Base-by-base conservation (phyloP, 2,113 vertebrate species). In the Cheilinus undulatus region DNA sequence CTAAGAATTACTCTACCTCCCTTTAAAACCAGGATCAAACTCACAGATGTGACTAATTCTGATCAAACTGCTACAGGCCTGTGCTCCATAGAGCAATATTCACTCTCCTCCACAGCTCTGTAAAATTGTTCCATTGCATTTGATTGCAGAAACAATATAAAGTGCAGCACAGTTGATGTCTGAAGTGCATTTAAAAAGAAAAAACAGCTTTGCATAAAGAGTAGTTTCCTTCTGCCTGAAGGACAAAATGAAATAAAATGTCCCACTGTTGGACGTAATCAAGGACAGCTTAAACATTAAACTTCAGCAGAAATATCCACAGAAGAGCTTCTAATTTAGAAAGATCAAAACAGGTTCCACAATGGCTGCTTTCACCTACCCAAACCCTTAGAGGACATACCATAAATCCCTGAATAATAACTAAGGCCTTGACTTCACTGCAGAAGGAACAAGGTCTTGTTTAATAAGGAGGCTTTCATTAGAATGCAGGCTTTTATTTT, bases 61-160 rank as follows among this genome's bases (percentile, higher is more conserved):
- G 17, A 46, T 6, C 19, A 19, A 27, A 40, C 19, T 38, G 38
- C 69, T 26, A 15, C 17, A 56, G 42, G 59, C 42, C 59, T 23
- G 17, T 40, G 17, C 36, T 38, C 10, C 19, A 23, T 40, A 9
- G 40, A 54, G 15, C 7, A 46, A 42, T 5, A 23, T 40, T 28
- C 40, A 19, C 40, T 42, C 40, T 15, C 15, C 40, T 42, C 30
- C 40, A 40, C 20, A 20, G 19, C 2, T 2, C 65, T 56, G n/a
- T 32, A 32, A 56, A 69, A 50, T 13, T 28, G 54, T 28, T 60
- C 8, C 17, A 27, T 36, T 48, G 38, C 56, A 36, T 57, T 23
- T 36, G 24, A 48, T 27, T 38, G 23, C 9, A 45, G n/a, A 62
- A 23, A 53, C 1, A 0, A 61, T 4, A 22, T n/a, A n/a, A 61